These are phyloP conservation scores for Dunckerocampus dactyliophorus DNA, from an alignment of 2,113 vertebrate genomes.

Conservation along the genomic window DNA sequence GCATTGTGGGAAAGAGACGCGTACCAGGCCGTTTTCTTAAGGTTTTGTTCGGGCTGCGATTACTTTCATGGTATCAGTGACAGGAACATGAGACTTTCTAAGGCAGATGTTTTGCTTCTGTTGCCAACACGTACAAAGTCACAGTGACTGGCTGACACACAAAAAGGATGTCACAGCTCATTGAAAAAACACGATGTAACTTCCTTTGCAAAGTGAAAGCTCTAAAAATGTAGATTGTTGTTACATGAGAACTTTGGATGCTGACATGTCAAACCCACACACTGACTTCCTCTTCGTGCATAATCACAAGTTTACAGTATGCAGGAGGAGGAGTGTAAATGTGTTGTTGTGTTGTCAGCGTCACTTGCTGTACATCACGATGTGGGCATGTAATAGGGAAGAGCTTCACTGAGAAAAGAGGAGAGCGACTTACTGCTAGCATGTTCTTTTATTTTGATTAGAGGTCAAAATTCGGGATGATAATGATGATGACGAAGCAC, in stretches of 20 bases:
- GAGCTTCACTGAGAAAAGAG: background rate
- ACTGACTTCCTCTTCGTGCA: too few relatives aligned
- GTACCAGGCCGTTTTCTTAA: conserved; percentile 39
- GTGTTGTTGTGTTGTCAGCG: background rate
- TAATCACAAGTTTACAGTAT: conserved; percentile 13
- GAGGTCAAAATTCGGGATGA: conserved; percentile 1
- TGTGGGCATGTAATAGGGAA: too few relatives aligned
- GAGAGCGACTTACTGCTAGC: conserved; percentile 19
- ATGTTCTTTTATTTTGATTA: conserved; percentile 10
- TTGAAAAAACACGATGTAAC: conserved; percentile 28
- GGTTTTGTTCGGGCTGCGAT: conserved; percentile 49
- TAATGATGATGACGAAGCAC: too few relatives aligned
- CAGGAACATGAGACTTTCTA: conserved; percentile 44
- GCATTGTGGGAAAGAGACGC: conserved; percentile 43
- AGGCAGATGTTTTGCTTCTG: conserved; percentile 36
- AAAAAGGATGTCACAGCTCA: conserved; percentile 36
- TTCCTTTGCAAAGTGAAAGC: conserved; percentile 48
- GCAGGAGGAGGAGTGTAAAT: conserved; percentile 30
- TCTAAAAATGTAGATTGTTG: conserved; percentile 24
- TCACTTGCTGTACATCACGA: conserved; percentile 18
- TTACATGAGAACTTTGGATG: conserved; percentile 1
- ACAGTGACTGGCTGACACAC: conserved; percentile 24
- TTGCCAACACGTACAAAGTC: conserved; percentile 36
- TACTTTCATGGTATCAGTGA: conserved; percentile 59
- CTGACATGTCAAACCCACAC: too few relatives aligned